Evolutionary conservation across 2,113 vertebrate species (phyloP).

Genomic region (Todiramphus saurophagus): DNA sequence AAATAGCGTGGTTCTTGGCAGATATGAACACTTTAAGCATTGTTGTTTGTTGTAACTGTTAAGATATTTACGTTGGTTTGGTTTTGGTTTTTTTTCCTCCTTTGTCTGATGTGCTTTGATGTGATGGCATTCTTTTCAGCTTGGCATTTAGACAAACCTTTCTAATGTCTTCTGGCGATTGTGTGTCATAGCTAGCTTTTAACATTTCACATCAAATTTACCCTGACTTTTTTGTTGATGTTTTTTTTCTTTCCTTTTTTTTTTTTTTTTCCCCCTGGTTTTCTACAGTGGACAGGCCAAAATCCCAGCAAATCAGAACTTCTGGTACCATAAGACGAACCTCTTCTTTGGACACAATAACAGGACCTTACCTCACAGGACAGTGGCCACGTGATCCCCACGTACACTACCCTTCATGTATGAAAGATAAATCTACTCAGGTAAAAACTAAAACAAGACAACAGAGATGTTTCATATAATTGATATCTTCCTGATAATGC

Average conservation of each 20-base stretch:
- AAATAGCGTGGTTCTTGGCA: background rate
- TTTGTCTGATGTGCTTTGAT: conserved; percentile 7
- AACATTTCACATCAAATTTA: conserved; percentile 22
- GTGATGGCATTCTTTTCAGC: background rate
- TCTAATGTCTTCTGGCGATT: conserved; percentile 20
- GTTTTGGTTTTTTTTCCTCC: background rate
- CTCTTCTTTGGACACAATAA: conserved; percentile 93
- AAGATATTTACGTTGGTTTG: background rate
- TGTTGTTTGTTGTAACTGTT: background rate
- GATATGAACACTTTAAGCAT: background rate
- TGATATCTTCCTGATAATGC: background rate
- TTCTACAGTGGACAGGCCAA: conserved; percentile 86
- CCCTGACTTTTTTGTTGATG: conserved; percentile 45
- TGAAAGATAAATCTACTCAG: conserved; percentile 98
- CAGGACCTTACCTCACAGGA: conserved; percentile 94
- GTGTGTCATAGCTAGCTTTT: conserved; percentile 41
- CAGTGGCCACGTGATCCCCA: conserved; percentile 96
- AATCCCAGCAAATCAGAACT: conserved; percentile 85
- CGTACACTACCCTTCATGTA: conserved; percentile 89
- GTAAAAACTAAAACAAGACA: conserved; percentile 72
- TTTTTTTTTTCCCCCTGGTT: conserved; percentile 39
- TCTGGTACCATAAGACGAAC: conserved; percentile 88
- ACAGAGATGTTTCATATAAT: background rate
- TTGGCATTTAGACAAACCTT: background rate
- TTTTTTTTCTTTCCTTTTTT: conserved; percentile 43